Evolutionary conservation across 2,113 vertebrate genomes (phyloP), one percentile per base, ranked within the genome.

Genomic region (Ctenomys sociabilis): DNA sequence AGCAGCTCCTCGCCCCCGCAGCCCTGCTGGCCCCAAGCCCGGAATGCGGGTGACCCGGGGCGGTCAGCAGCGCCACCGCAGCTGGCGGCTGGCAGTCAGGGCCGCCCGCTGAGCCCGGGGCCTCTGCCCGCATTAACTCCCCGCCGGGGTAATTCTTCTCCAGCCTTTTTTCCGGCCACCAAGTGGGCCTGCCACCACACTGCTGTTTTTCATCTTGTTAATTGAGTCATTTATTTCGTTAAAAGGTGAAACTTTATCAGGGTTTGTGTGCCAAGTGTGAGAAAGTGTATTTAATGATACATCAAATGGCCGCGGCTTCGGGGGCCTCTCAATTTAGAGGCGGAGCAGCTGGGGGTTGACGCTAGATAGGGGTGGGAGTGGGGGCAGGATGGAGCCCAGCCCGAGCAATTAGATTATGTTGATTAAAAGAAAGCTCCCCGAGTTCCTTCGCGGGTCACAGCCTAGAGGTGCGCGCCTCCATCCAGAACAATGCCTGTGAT

Each of bases 211-310:
- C 98, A 98, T 98, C 98, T 98, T 98, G 98, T 99, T 99, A 99
- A 99, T 99, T 99, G 98, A 99, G 98, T 98, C 98, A 99, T 99
- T 99, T 99, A 99, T 99, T 99, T 98, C 85, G 88, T 98, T 99
- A 99, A 99, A 98, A 99, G 98, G 98, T 99, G 98, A 98, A 98
- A 98, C 98, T 98, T 98, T 98, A 99, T 98, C 98, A 97, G 98
- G 98, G 97, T 97, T 97, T 97, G 73, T 77, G 87, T 97, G 98
- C 98, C 98, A 98, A 98, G 98, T 98, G 98, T 96, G 98, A 98
- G 98, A 97, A 98, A 98, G 98, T 98, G 97, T 98, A 98, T 98
- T 98, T 98, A 98, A 98, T 97, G 98, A 98, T 98, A 98, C 97
- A 98, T 98, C 98, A 98, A 97, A 97, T 94, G 97, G 97, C 97